These are phyloP conservation scores for Phaedon cochleariae DNA, from an alignment of 2,888 invertebrate genomes.

Conservation along the genomic window DNA sequence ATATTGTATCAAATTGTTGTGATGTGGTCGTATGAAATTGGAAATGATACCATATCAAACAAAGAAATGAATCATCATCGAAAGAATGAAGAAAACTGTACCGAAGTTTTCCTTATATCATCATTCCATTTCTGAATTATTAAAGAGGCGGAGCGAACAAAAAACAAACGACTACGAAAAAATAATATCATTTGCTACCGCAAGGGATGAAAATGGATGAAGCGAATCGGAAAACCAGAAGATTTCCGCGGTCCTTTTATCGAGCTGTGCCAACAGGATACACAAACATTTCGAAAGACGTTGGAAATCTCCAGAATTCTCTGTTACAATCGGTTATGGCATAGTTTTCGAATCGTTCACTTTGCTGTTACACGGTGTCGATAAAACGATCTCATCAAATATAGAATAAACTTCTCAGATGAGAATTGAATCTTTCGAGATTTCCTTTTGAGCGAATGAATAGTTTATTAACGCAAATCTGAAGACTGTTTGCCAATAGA, in stretches of 20 bases:
- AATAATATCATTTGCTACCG: conserved; percentile 2
- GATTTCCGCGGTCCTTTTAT: conserved; percentile 14
- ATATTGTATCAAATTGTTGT: no score
- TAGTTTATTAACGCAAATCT: no score
- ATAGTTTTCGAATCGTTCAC: background rate
- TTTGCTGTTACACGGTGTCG: background rate
- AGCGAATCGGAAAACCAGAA: conserved; percentile 14
- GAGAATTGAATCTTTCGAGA: background rate
- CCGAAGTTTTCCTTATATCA: no score
- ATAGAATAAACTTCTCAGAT: background rate
- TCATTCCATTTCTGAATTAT: background rate
- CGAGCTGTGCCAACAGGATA: conserved; percentile 13
- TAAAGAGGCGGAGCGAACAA: background rate
- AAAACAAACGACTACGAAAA: conserved; percentile 6
- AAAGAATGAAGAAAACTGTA: no score
- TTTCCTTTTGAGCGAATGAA: no score
- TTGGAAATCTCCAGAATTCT: background rate
- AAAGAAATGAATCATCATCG: no score
- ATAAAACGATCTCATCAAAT: background rate
- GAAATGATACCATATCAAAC: no score
- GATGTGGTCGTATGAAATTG: no score
- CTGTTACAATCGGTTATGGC: background rate
- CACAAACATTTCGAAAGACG: conserved; percentile 8
- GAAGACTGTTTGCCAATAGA: no score
- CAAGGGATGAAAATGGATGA: conserved; percentile 8